Conservation (phyloP, 2,797 vertebrate genomes). For the Silurus aristotelis region DNA sequence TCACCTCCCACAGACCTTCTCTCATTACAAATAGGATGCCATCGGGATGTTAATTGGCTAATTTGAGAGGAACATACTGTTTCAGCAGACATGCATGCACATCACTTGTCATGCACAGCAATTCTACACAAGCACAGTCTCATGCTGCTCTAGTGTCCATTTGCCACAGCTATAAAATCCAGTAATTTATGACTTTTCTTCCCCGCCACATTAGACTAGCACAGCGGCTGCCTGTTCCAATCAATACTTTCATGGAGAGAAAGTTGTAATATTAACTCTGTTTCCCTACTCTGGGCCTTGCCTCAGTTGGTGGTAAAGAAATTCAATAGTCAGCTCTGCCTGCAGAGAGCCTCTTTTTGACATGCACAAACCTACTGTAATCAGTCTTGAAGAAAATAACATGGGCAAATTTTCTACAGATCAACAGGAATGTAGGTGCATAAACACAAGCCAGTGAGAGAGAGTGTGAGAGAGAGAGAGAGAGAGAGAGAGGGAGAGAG, state of each 20-base stretch:
- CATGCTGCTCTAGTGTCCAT: conserved; percentile 2
- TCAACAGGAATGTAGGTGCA: background rate
- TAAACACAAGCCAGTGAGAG: background rate
- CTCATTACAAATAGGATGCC: conserved; percentile 46
- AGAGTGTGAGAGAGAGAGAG: background rate
- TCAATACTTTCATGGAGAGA: conserved; percentile 49
- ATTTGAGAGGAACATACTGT: conserved; percentile 49
- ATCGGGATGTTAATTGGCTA: conserved; percentile 51
- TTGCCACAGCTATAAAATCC: conserved; percentile 26
- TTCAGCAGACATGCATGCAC: conserved; percentile 26
- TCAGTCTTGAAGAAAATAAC: conserved; percentile 25
- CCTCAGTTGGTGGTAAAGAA: conserved; percentile 40
- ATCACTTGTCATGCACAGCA: conserved; percentile 21
- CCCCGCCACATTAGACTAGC: conserved; percentile 30
- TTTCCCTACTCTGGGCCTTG: conserved; percentile 30
- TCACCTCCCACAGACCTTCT: conserved; percentile 42
- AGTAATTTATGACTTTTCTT: conserved; percentile 23
- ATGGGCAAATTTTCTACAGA: background rate
- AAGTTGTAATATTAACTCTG: conserved; percentile 46
- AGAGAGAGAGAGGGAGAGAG: background rate
- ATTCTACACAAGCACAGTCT: conserved; percentile 5
- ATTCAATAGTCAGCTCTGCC: conserved; percentile 46
- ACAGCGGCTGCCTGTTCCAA: conserved; percentile 42
- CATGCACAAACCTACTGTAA: conserved; percentile 16
- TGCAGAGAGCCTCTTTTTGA: conserved; percentile 31